Conservation (phyloP, 2,113 vertebrate species). For the Taurulus bubalis region DNA sequence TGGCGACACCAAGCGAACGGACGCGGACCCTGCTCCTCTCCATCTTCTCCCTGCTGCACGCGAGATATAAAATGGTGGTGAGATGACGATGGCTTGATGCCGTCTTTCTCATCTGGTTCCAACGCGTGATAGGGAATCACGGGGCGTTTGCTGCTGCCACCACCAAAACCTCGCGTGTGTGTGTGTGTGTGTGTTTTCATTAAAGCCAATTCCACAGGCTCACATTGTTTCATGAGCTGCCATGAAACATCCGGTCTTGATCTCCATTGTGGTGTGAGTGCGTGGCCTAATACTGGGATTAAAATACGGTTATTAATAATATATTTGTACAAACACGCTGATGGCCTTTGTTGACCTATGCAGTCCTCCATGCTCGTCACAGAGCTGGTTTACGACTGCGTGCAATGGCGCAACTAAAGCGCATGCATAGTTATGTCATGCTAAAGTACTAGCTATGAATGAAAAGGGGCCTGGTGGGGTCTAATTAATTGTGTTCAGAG, state of each 20-base stretch:
- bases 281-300: not conserved
- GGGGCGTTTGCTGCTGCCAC: not conserved
- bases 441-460: not conserved
- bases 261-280: not conserved
- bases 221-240: not conserved
- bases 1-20: conserved; percentile 67
- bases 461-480: not conserved
- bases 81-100: not conserved
- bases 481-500: not conserved
- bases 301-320: not conserved
- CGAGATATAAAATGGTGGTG: conserved; percentile 46
- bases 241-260: not conserved
- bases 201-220: not conserved
- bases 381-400: too few species aligned
- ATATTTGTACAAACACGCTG: not conserved
- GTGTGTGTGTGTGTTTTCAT: not conserved
- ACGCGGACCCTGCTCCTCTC: conserved; percentile 11
- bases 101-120: not conserved
- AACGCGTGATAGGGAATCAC: not conserved
- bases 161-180: not conserved
- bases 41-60: conserved; percentile 23
- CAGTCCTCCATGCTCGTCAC: not conserved
- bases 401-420: not conserved
- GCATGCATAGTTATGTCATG: not conserved
- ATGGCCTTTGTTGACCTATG: conserved; percentile 3